phyloP scores from a whole-genome alignment of 92 coral and sea anemone genomes.

The Pocillopora grandis region DNA sequence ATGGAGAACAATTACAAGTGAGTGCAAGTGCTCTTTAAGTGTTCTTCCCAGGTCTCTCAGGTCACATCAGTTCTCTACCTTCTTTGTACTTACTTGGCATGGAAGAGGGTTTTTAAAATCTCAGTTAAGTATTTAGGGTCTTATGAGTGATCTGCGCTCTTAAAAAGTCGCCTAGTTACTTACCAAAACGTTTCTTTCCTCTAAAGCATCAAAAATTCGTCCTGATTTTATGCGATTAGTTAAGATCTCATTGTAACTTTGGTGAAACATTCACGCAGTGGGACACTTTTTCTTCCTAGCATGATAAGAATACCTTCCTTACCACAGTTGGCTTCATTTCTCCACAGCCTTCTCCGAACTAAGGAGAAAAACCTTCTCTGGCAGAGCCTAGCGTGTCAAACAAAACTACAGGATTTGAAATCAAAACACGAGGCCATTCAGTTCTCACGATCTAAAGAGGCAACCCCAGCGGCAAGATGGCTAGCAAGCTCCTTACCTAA shows the following conservation, averaged over 20 bases:
- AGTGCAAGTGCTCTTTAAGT: not conserved
- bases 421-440: slow-evolving; percentile 21
- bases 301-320: too few relatives aligned
- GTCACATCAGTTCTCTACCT: not conserved
- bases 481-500: slow-evolving; percentile 4
- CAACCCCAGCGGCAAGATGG: slow-evolving; percentile 2
- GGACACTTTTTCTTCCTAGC: too few relatives aligned
- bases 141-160: too few relatives aligned
- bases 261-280: not conserved
- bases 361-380: slow-evolving; percentile 1
- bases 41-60: not conserved
- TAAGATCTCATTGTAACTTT: too few relatives aligned
- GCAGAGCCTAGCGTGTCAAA: not conserved
- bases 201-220: too few relatives aligned
- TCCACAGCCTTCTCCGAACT: slow-evolving; percentile 17
- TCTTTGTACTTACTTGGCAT: not conserved
- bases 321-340: not conserved
- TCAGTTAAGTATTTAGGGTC: too few relatives aligned
- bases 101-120: too few relatives aligned
- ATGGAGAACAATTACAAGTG: slow-evolving; percentile 9
- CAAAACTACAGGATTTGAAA: not conserved
- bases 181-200: too few relatives aligned
- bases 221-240: not conserved
- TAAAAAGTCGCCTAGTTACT: too few relatives aligned
- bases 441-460: not conserved